phyloP scores from a whole-genome alignment of 2,888 invertebrate genomes.

The Tiliacea aurago region DNA sequence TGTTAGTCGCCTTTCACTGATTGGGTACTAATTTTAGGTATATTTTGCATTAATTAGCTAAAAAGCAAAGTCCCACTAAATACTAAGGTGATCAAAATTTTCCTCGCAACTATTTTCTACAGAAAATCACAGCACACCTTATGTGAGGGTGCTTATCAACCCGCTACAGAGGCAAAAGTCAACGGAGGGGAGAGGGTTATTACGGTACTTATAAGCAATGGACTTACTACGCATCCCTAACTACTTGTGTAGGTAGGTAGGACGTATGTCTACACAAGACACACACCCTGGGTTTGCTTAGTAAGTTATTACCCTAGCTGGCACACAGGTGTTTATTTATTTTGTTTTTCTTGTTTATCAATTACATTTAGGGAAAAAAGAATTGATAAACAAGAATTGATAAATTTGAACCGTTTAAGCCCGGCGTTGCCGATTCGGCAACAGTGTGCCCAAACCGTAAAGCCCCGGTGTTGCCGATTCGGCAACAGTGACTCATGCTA shows the following conservation, averaged over 20 bases:
- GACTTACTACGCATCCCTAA: constrained; percentile 49
- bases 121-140: constrained; percentile 48
- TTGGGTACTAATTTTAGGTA: neutral
- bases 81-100: constrained; percentile 12
- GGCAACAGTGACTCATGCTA: no score
- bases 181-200: constrained; percentile 64
- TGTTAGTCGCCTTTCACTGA: no score
- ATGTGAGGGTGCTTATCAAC: constrained; percentile 56
- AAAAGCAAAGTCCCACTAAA: no score
- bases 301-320: no score
- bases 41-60: neutral
- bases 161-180: constrained; percentile 61
- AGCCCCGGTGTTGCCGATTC: no score
- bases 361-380: no score
- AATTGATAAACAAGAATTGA: no score
- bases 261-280: constrained; percentile 24
- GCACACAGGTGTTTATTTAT: no score
- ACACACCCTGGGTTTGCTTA: neutral
- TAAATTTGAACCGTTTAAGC: no score
- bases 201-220: constrained; percentile 60
- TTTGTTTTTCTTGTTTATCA: no score
- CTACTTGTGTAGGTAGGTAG: constrained; percentile 18
- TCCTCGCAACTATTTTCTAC: constrained; percentile 15
- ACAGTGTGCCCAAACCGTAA: no score
- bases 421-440: no score